phyloP scores from a whole-genome alignment of 1,140 invertebrate genomes.

The Drosophila repleta region DNA sequence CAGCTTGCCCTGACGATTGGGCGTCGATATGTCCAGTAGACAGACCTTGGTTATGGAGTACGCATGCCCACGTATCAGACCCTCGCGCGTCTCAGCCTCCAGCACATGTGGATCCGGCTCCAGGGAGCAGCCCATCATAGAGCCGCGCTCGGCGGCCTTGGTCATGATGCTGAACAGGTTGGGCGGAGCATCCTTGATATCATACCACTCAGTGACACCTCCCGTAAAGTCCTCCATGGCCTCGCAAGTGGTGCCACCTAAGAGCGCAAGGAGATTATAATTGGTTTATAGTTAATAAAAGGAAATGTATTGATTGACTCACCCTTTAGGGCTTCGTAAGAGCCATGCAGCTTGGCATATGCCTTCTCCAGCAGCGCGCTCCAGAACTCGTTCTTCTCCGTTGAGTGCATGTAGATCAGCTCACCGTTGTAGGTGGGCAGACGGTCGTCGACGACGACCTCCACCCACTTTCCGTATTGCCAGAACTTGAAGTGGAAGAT shows the following conservation, averaged over 20 bases:
- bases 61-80: conserved; percentile 97
- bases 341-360: conserved; percentile 98
- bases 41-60: conserved; percentile 97
- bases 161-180: conserved; percentile 96
- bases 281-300: not conserved
- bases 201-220: conserved; percentile 98
- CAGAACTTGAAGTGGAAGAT: conserved; percentile 98
- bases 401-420: conserved; percentile 96
- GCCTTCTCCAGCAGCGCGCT: conserved; percentile 98
- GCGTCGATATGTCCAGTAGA: conserved; percentile 94
- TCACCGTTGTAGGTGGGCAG: conserved; percentile 95
- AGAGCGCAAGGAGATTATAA: not conserved
- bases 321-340: conserved; percentile 98
- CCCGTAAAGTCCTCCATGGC: conserved; percentile 99
- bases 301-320: not conserved
- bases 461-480: conserved; percentile 97
- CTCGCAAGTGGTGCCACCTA: conserved; percentile 97
- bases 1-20: conserved; percentile 91
- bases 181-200: conserved; percentile 92
- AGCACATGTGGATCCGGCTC: conserved; percentile 95
- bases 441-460: conserved; percentile 97
- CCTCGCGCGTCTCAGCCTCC: conserved; percentile 96
- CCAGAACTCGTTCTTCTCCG: conserved; percentile 98
- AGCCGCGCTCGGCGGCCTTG: conserved; percentile 96
- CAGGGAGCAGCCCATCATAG: conserved; percentile 98